phyloP scores from a whole-genome alignment of 1,140 invertebrate species.

The Conus ventricosus region DNA sequence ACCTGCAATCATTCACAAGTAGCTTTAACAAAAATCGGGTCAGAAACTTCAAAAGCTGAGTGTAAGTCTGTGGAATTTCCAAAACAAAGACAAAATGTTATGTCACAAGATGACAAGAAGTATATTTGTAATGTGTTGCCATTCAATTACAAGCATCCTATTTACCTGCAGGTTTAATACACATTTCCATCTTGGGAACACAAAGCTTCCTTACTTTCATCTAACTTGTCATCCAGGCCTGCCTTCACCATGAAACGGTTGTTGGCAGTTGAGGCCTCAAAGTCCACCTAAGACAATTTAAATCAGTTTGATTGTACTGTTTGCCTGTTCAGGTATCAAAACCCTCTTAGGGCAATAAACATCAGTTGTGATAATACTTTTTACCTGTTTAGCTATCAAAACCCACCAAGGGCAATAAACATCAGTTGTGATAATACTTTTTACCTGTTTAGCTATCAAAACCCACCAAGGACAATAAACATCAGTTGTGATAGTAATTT shows the following conservation, averaged over 20 bases:
- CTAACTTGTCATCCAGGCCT: constrained; percentile 82
- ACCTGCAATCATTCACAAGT: no score
- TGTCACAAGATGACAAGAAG: no score
- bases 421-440: not conserved
- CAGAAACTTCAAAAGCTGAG: no score
- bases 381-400: constrained; percentile 79
- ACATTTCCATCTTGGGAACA: no score
- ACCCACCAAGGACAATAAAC: not conserved
- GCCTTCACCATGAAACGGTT: constrained; percentile 82
- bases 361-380: no score
- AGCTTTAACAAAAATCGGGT: no score
- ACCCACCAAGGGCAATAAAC: constrained; percentile 77
- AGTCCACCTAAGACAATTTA: constrained; percentile 78
- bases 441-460: not conserved
- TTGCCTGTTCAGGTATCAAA: not conserved
- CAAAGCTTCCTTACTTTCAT: constrained; percentile 77
- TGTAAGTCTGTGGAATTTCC: no score
- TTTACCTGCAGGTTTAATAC: no score
- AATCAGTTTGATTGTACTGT: not conserved
- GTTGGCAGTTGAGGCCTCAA: constrained; percentile 80
- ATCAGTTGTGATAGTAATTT: not conserved
- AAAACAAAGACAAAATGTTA: no score
- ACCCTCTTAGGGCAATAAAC: not conserved
- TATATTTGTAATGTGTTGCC: no score
- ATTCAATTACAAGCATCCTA: no score